phyloP scores from a whole-genome alignment of 2,888 invertebrate species.

The Cylloceria caligata region DNA sequence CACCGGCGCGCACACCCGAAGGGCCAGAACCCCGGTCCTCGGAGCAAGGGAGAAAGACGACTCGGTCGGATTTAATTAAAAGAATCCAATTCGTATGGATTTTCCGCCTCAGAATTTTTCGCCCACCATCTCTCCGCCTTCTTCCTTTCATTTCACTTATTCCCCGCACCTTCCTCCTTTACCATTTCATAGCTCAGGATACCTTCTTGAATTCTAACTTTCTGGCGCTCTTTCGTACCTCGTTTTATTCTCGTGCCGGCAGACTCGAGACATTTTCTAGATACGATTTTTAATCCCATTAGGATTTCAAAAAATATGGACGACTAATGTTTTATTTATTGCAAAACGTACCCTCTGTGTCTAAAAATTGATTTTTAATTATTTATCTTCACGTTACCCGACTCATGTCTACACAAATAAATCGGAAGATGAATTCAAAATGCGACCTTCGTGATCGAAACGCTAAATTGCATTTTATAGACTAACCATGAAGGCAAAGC shows the following conservation, averaged over 20 bases:
- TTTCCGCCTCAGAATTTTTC: slow-evolving; percentile 66
- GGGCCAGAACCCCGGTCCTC: slow-evolving; percentile 17
- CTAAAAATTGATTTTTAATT: not conserved
- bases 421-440: no score
- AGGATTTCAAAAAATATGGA: not conserved
- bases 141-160: slow-evolving; percentile 54
- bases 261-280: not conserved
- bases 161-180: slow-evolving; percentile 12
- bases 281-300: not conserved
- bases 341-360: not conserved
- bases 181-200: slow-evolving; percentile 65
- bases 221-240: slow-evolving; percentile 32
- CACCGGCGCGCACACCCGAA: slow-evolving; percentile 52
- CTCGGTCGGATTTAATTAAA: slow-evolving; percentile 67
- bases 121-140: slow-evolving; percentile 52
- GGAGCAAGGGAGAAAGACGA: slow-evolving; percentile 7
- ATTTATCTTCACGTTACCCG: no score
- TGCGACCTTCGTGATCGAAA: no score
- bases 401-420: no score
- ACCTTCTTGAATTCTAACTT: slow-evolving; percentile 59
- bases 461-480: no score
- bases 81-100: slow-evolving; percentile 69
- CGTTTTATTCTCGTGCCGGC: slow-evolving; percentile 37
- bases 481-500: no score
- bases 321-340: not conserved